Conservation (phyloP, 1,140 invertebrate genomes). For the Calosoma granatense region DNA sequence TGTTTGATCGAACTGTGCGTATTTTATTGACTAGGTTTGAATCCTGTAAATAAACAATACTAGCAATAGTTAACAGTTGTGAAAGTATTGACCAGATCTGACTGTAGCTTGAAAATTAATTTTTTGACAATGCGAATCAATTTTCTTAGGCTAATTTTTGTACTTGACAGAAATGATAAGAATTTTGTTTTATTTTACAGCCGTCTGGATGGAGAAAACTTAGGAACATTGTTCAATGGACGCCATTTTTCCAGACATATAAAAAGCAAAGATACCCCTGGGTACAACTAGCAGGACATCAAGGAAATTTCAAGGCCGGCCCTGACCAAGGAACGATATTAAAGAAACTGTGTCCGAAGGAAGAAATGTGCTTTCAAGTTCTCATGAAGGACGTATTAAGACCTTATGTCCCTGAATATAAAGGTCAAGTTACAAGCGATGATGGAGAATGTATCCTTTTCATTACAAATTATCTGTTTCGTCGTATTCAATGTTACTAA, state of each 20-base stretch:
- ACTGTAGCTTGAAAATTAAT: too few species aligned
- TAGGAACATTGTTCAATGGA: slow-evolving; percentile 88
- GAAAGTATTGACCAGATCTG: too few species aligned
- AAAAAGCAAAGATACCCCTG: slow-evolving; percentile 92
- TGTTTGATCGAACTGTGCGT: too few species aligned
- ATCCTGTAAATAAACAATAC: too few species aligned
- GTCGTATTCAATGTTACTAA: background rate
- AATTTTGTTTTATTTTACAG: too few species aligned
- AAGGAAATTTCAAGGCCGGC: slow-evolving; percentile 90
- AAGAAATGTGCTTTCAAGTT: slow-evolving; percentile 74
- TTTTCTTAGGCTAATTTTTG: too few species aligned
- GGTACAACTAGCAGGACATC: slow-evolving; percentile 89
- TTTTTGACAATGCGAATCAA: too few species aligned
- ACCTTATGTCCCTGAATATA: slow-evolving; percentile 85
- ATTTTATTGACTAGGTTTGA: too few species aligned
- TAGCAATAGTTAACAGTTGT: too few species aligned
- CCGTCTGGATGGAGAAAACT: slow-evolving; percentile 88
- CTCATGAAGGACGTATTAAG: slow-evolving; percentile 80
- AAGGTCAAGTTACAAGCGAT: slow-evolving; percentile 68
- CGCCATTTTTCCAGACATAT: slow-evolving; percentile 93
- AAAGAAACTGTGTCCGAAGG: slow-evolving; percentile 84
- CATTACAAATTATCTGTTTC: background rate
- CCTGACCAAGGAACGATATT: slow-evolving; percentile 85
- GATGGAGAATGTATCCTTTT: slow-evolving; percentile 69
- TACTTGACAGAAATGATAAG: too few species aligned